Evolutionary conservation across 2,113 vertebrate species (phyloP).

Genomic region (Plecturocebus donacophilus): DNA sequence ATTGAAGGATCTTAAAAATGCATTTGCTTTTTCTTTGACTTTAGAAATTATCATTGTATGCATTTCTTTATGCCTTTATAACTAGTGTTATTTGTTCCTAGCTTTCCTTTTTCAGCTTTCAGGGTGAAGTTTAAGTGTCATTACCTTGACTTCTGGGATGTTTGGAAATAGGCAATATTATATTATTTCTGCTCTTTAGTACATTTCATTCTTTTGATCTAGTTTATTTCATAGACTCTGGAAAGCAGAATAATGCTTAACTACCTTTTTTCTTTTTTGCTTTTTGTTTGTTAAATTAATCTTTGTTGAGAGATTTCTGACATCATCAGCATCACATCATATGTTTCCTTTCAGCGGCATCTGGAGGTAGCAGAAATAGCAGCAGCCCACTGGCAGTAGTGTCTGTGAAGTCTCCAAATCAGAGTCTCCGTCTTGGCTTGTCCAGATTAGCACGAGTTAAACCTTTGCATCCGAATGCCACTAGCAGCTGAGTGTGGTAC

Average conservation of each 20-base stretch:
- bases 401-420: conserved; percentile 88
- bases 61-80: background rate
- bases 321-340: background rate
- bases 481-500: conserved; percentile 81
- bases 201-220: background rate
- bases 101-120: background rate
- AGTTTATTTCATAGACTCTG: background rate
- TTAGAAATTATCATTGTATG: background rate
- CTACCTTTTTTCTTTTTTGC: background rate
- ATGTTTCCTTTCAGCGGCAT: conserved; percentile 81
- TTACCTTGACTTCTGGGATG: background rate
- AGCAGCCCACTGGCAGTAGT: conserved; percentile 59
- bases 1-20: background rate
- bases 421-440: conserved; percentile 93
- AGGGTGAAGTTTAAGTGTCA: background rate
- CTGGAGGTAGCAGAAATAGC: conserved; percentile 82
- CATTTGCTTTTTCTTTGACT: background rate
- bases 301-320: background rate
- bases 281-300: background rate
- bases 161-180: background rate
- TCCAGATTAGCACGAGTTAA: conserved; percentile 94
- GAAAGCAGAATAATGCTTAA: background rate
- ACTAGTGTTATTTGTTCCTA: background rate
- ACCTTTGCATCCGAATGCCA: conserved; percentile 90
- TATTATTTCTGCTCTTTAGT: background rate